Evolutionary conservation across 2,888 invertebrate genomes (phyloP), one percentile per base, ranked within the genome.

Genomic region (Odontomyia ornata): DNA sequence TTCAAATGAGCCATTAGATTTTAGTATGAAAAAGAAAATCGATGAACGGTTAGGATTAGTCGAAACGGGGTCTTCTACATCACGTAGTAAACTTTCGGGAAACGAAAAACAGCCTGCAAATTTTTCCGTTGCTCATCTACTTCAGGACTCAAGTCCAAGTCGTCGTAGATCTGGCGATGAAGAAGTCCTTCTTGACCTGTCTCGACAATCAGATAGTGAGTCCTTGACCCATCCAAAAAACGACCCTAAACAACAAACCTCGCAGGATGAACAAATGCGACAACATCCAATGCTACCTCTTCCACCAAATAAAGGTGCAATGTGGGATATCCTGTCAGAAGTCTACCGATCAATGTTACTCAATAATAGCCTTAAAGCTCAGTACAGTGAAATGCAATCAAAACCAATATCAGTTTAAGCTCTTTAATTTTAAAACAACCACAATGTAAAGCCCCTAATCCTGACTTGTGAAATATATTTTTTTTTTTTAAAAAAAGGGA

Each of bases 281-380:
- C 15, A 23, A 1, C n/a, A 47, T 1, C 71, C 71, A 9, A 25
- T 28, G n/a, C 15, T 27, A 27, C 72, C 72, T 7, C 21, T 56
- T 23, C 43, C 36, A 21, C n/a, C 46, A n/a, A 30, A 28, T 64
- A 76, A 75, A 27, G 79, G 82, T 21, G 83, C 84, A 64, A 84
- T 84, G 84, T 86, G 86, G 86, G 85, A 84, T 77, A 82, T 86
- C 11, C 82, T 86, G 1, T 85, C 86, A 11, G 86, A 86, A 79
- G 84, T 86, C n/a, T 86, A 86, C 57, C 84, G 86, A 75, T 84
- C 86, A 15, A 86, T 86, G 85, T 79, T 86, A 62, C 82, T 85
- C 81, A 83, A 81, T 56, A 82, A 80, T 78, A 82, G 79, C 73
- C 78, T 82, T 9, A 83, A 83, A 79, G 79, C 82, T 15, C 83